Conservation (phyloP, 2,888 invertebrate genomes). For the Mactromeris polynyma region DNA sequence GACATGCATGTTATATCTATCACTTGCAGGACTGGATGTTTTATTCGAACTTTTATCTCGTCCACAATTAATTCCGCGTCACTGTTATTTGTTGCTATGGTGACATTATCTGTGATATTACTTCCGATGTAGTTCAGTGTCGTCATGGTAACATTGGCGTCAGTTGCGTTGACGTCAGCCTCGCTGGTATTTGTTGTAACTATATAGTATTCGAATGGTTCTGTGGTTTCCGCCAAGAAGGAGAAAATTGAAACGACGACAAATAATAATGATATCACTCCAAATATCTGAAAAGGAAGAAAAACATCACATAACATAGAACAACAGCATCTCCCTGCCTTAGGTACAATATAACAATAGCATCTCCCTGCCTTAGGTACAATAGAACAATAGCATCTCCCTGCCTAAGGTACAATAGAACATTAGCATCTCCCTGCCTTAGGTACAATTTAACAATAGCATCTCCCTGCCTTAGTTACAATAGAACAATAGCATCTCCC, state of each 20-base stretch:
- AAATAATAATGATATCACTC: slow-evolving; percentile 67
- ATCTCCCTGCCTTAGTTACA: too few relatives aligned
- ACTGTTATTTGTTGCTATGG: background rate
- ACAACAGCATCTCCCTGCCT: too few relatives aligned
- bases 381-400: too few relatives aligned
- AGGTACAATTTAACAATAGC: too few relatives aligned
- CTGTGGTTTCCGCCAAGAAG: slow-evolving; percentile 72
- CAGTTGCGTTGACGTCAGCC: background rate
- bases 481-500: too few relatives aligned
- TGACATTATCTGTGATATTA: background rate
- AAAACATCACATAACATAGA: too few relatives aligned
- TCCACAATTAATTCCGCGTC: background rate
- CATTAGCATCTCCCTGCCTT: too few relatives aligned
- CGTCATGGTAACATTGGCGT: slow-evolving; percentile 3
- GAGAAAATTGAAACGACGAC: slow-evolving; percentile 73
- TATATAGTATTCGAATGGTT: slow-evolving; percentile 57
- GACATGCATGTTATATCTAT: slow-evolving; percentile 69
- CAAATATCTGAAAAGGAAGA: slow-evolving; percentile 69
- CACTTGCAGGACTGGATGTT: slow-evolving; percentile 65
- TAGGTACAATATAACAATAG: too few relatives aligned
- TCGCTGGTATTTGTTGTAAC: slow-evolving; percentile 2
- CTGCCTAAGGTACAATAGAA: too few relatives aligned
- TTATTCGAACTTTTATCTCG: slow-evolving; percentile 26
- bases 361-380: too few relatives aligned
- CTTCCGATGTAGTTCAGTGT: slow-evolving; percentile 1